Conservation (phyloP, 2,113 vertebrate genomes). For the Myotis lucifugus region DNA sequence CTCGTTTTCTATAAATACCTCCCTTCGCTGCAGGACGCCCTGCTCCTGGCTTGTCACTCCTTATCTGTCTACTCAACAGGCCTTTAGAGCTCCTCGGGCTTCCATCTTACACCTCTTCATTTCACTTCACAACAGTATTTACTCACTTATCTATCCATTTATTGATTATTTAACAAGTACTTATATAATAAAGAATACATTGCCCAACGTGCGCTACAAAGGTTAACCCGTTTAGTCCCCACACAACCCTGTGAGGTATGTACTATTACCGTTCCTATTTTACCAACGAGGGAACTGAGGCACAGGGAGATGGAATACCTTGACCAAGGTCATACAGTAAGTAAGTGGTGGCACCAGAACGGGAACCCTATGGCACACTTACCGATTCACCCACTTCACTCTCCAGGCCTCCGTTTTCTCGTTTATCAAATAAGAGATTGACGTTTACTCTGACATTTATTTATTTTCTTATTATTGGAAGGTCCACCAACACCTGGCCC, state of each 20-base stretch:
- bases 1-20: background rate
- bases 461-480: background rate
- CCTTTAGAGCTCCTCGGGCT: background rate
- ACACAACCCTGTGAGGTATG: background rate
- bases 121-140: background rate
- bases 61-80: background rate
- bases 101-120: background rate
- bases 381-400: too few relatives aligned
- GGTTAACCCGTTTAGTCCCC: background rate
- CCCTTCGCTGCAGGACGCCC: background rate
- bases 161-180: background rate
- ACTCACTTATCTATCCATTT: background rate
- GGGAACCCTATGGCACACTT: background rate
- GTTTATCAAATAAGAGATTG: too few relatives aligned
- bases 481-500: background rate
- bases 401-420: too few relatives aligned
- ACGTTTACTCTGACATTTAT: too few relatives aligned
- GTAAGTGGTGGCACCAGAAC: fast-evolving
- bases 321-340: background rate
- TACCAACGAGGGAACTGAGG: background rate
- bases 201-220: background rate
- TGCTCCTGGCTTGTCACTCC: background rate
- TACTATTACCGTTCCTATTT: background rate
- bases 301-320: background rate
- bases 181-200: background rate